Percentiles rank a stretch among this genome's conserved stretches.
Evolutionary conservation across 37 sponge, comb jelly and placozoan genomes (phyloP).

Genomic region (Diacarnus erythraeanus): DNA sequence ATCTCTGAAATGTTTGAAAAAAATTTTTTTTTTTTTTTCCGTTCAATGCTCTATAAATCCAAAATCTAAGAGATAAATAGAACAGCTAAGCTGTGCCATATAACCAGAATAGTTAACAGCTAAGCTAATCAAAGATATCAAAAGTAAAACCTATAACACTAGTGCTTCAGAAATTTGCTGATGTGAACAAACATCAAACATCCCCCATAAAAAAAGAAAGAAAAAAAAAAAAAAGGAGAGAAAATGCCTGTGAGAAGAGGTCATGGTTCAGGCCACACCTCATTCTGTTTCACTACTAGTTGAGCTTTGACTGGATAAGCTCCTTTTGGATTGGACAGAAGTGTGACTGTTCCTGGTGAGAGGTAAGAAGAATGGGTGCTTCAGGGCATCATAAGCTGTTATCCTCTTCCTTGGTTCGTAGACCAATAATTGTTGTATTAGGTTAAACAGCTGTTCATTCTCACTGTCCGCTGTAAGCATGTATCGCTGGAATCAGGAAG

Average conservation of each 20-base stretch:
- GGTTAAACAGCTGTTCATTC: constrained; percentile 86
- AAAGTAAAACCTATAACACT: too few relatives aligned
- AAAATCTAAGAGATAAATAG: too few relatives aligned
- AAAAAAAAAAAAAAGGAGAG: neutral
- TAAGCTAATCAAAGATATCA: too few relatives aligned
- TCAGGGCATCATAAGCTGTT: constrained; percentile 80
- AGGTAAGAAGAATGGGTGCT: constrained; percentile 84
- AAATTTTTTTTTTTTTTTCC: too few relatives aligned
- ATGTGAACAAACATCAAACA: neutral
- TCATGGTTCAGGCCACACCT: neutral
- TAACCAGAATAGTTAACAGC: too few relatives aligned
- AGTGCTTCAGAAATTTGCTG: too few relatives aligned
- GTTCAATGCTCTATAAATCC: too few relatives aligned
- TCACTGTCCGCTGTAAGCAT: constrained; percentile 60
- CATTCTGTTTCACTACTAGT: constrained; percentile 62
- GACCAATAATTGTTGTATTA: constrained; percentile 75
- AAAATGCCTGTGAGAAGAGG: neutral
- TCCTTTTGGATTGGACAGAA: constrained; percentile 39
- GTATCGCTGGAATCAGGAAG: constrained; percentile 51
- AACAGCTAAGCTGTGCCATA: too few relatives aligned
- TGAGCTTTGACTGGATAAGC: constrained; percentile 55
- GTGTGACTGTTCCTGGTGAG: constrained; percentile 14
- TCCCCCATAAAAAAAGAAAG: neutral
- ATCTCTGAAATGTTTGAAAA: too few relatives aligned
- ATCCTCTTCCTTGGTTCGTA: constrained; percentile 85